phyloP scores from a whole-genome alignment of 1,140 invertebrate genomes.

The Gryllus bimaculatus region DNA sequence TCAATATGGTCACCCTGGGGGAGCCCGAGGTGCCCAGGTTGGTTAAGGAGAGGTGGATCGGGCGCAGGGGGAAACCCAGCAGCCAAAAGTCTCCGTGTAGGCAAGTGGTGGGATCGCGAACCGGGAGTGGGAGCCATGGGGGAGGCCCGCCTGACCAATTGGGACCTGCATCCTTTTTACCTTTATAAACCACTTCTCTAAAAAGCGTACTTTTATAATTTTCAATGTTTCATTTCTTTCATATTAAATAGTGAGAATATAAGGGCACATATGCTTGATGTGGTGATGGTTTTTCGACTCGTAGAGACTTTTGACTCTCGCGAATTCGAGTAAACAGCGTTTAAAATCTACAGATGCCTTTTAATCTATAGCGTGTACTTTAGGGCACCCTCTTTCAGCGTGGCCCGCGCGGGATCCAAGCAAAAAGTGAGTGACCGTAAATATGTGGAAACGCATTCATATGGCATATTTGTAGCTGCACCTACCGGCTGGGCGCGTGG shows the following conservation, averaged over 20 bases:
- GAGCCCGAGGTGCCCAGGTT: slow-evolving; percentile 76
- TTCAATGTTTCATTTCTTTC: no score
- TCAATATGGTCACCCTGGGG: slow-evolving; percentile 42
- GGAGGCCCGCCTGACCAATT: slow-evolving; percentile 73
- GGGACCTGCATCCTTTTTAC: slow-evolving; percentile 72
- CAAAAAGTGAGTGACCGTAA: no score
- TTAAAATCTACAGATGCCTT: no score
- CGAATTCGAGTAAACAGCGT: no score
- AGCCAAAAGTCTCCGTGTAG: slow-evolving; percentile 93
- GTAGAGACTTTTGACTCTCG: no score
- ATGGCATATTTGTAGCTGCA: background rate
- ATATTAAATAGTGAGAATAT: no score
- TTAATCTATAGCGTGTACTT: no score
- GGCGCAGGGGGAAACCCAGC: slow-evolving; percentile 91
- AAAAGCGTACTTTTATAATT: no score
- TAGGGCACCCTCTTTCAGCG: no score
- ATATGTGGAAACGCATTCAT: background rate
- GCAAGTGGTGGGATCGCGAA: slow-evolving; percentile 96
- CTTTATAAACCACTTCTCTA: background rate
- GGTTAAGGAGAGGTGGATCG: slow-evolving; percentile 87
- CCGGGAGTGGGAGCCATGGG: slow-evolving; percentile 77
- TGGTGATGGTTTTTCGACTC: no score
- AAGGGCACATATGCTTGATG: no score
- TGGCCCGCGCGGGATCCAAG: no score
- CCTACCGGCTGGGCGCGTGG: slow-evolving; percentile 27